Percentiles rank a stretch among this genome's conserved stretches.
Conservation (phyloP, 92 coral and sea anemone genomes). For the Diadumene lineata region DNA sequence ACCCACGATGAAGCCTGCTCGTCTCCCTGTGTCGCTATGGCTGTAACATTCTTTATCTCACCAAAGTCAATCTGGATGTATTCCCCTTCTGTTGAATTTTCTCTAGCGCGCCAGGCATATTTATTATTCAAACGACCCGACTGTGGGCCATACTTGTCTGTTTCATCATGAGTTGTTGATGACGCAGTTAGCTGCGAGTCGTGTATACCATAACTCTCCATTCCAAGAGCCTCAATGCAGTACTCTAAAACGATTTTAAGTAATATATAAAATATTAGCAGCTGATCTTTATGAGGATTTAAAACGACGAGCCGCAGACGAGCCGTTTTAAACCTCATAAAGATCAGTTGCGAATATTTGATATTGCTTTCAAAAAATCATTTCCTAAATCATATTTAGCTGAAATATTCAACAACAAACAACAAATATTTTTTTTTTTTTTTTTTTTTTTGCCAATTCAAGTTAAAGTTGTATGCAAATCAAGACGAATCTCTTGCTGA, state of each 20-base stretch:
- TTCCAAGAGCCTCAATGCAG: neutral
- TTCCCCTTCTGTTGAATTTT: neutral
- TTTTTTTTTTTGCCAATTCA: too few relatives aligned
- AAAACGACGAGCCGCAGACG: too few relatives aligned
- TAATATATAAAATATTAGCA: neutral
- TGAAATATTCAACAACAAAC: too few relatives aligned
- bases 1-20: neutral
- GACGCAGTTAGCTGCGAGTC: slow-evolving; percentile 2
- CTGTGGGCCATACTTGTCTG: neutral
- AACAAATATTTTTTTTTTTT: too few relatives aligned
- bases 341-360: too few relatives aligned
- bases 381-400: too few relatives aligned
- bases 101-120: slow-evolving; percentile 1
- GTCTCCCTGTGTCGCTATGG: slow-evolving; percentile 16
- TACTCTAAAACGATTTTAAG: neutral
- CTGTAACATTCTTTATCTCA: neutral
- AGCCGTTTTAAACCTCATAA: too few relatives aligned
- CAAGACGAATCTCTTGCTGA: too few relatives aligned
- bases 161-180: neutral
- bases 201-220: slow-evolving; percentile 2
- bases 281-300: too few relatives aligned
- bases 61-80: slow-evolving; percentile 15
- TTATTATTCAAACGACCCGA: neutral
- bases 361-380: too few relatives aligned
- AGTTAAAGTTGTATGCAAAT: too few relatives aligned